Evolutionary conservation across 2,113 vertebrate species (phyloP).

Genomic region (Poeciliopsis retropinna): DNA sequence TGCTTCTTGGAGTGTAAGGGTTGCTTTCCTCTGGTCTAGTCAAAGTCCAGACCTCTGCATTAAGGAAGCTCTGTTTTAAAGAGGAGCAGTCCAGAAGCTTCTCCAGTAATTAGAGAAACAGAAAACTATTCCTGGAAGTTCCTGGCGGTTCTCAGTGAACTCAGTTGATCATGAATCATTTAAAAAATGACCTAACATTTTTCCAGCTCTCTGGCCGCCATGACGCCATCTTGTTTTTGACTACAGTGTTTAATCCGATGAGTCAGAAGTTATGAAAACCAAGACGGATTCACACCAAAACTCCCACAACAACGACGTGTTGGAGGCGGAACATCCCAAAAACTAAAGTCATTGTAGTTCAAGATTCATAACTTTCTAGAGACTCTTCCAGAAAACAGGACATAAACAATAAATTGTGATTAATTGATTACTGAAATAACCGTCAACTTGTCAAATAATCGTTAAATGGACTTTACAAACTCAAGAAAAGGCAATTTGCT

Average conservation of each 20-base stretch:
- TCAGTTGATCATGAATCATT: not conserved
- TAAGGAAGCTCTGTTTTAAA: too few relatives aligned
- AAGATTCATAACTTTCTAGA: too few relatives aligned
- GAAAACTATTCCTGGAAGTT: not conserved
- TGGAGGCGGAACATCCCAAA: not conserved
- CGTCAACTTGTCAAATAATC: too few relatives aligned
- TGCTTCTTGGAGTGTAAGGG: too few relatives aligned
- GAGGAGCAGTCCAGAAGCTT: too few relatives aligned
- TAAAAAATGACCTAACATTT: too few relatives aligned
- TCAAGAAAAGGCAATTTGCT: too few relatives aligned
- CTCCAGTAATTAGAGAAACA: too few relatives aligned
- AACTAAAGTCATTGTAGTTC: not conserved
- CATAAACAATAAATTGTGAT: too few relatives aligned
- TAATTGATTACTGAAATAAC: too few relatives aligned
- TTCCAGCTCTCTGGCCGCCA: not conserved
- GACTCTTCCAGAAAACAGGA: too few relatives aligned
- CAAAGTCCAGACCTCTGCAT: not conserved
- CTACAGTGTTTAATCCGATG: not conserved
- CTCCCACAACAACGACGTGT: not conserved
- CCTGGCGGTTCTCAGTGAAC: not conserved
- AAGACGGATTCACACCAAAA: not conserved
- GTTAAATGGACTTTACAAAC: too few relatives aligned
- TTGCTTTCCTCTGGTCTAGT: not conserved
- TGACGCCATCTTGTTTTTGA: not conserved
- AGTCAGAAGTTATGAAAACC: constrained; percentile 18